Percentiles rank a stretch among this genome's conserved stretches.
Evolutionary conservation across 2,797 vertebrate species (phyloP).

Genomic region (Mus minutoides): DNA sequence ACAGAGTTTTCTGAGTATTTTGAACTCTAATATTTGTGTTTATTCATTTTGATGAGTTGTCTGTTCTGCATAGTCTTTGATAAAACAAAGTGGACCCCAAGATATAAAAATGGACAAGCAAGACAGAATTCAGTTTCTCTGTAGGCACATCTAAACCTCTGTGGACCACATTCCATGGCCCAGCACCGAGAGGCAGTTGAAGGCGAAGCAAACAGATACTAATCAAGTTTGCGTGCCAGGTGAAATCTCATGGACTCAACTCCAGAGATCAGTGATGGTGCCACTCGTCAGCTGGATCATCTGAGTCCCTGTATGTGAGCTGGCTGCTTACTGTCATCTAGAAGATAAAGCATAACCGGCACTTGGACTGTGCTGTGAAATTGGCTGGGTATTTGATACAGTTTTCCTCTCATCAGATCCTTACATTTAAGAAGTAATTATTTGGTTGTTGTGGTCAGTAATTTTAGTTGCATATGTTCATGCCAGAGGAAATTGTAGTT

Average conservation of each 20-base stretch:
- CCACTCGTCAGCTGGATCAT: not conserved
- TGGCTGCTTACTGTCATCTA: not conserved
- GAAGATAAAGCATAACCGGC: not conserved
- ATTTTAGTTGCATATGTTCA: conserved; percentile 11
- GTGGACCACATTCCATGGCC: conserved; percentile 29
- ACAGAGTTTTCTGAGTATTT: conserved; percentile 29
- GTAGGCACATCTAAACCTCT: conserved; percentile 54
- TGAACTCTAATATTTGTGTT: conserved; percentile 16
- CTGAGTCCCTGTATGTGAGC: not conserved
- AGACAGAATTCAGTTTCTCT: conserved; percentile 48
- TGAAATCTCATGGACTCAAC: not conserved
- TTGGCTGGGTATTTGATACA: not conserved
- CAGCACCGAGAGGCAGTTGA: not conserved
- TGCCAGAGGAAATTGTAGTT: conserved; percentile 39
- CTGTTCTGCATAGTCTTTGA: conserved; percentile 18
- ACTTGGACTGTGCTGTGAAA: conserved; percentile 22
- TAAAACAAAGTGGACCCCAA: conserved; percentile 35
- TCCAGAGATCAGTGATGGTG: not conserved
- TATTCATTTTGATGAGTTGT: conserved; percentile 42
- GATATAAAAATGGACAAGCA: conserved; percentile 36
- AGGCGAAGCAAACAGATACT: conserved; percentile 25
- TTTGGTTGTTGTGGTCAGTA: conserved; percentile 21
- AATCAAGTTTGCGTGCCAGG: not conserved
- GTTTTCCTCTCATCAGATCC: conserved; percentile 5
- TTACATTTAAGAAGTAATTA: not conserved